Conservation (phyloP, 37 sponge, comb jelly and placozoan species). For the Chondrosia reniformis region DNA sequence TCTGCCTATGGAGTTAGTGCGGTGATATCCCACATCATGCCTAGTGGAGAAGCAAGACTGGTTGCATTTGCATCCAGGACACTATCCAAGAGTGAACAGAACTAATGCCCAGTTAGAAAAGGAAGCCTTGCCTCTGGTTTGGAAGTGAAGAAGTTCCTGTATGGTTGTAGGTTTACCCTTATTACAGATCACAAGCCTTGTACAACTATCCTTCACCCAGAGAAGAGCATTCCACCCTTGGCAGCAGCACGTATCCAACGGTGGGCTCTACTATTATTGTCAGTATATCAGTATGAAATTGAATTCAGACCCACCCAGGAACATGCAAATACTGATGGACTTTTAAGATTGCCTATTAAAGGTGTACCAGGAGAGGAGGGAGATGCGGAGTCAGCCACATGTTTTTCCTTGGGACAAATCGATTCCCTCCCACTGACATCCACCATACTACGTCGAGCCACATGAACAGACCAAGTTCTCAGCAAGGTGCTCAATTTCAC, state of each 20-base stretch:
- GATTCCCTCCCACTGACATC: background rate
- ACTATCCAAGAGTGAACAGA: background rate
- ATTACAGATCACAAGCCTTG: background rate
- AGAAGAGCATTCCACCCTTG: background rate
- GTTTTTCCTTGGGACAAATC: background rate
- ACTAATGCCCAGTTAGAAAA: background rate
- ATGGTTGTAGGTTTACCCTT: background rate
- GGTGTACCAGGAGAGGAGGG: background rate
- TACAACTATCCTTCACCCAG: background rate
- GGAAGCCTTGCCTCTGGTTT: background rate
- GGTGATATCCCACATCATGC: background rate
- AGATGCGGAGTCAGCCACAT: background rate
- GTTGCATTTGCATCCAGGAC: conserved; percentile 1
- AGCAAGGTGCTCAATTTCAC: too few relatives aligned
- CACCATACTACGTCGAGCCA: too few relatives aligned
- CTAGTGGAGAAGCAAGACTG: background rate
- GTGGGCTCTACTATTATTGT: background rate
- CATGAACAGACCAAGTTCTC: too few relatives aligned
- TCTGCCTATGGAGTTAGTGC: background rate
- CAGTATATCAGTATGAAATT: background rate
- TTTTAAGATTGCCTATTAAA: background rate
- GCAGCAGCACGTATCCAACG: background rate
- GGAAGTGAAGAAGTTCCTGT: background rate
- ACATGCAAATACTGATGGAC: background rate
- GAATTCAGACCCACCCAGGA: background rate